A percentile compares a stretch with the other conserved stretches of the same genome.
Evolutionary conservation across 2,797 vertebrate species (phyloP).

Genomic region (Enteromius trimaculatus): DNA sequence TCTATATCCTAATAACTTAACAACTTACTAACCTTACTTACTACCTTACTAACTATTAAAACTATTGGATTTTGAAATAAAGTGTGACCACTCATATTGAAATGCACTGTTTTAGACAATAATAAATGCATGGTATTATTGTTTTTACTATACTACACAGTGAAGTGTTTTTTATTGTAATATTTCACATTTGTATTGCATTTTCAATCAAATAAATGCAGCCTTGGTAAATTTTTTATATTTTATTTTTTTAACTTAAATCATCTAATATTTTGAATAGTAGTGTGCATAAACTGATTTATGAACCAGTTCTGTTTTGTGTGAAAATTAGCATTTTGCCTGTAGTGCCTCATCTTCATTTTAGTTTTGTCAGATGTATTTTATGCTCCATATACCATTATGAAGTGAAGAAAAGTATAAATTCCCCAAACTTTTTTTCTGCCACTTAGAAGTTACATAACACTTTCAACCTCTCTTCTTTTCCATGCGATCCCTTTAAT

Average conservation of each 20-base stretch:
- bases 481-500: background rate
- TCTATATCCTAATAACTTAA: too few relatives aligned
- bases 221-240: too few relatives aligned
- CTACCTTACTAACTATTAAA: background rate
- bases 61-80: background rate
- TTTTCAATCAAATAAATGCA: background rate
- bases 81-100: background rate
- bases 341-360: background rate
- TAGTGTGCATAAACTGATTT: background rate
- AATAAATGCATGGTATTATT: background rate
- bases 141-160: background rate
- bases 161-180: background rate
- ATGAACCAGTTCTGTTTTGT: background rate
- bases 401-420: background rate
- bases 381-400: background rate
- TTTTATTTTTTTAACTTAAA: too few relatives aligned
- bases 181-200: background rate
- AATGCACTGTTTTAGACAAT: background rate
- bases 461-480: background rate
- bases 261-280: background rate
- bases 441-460: slow-evolving; percentile 3
- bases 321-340: background rate
- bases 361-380: background rate
- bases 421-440: background rate
- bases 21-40: too few relatives aligned